Evolutionary conservation across 2,113 vertebrate genomes (phyloP).

Genomic region (Nematolebias whitei): DNA sequence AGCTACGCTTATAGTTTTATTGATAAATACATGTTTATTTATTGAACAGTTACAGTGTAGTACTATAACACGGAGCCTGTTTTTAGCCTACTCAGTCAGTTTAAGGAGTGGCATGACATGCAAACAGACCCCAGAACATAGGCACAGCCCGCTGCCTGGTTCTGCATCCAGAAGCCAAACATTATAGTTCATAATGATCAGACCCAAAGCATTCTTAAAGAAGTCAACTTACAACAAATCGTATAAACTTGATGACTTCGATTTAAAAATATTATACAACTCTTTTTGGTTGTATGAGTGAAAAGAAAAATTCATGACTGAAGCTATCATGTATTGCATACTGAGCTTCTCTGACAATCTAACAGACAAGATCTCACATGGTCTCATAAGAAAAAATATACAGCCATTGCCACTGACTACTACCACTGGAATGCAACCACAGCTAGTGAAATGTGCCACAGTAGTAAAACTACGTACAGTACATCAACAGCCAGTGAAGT

Average conservation of each 20-base stretch:
- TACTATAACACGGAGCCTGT: neutral
- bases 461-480: constrained; percentile 72
- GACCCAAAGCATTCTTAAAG: neutral
- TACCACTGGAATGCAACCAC: constrained; percentile 74
- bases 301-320: constrained; percentile 18
- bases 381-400: constrained; percentile 59
- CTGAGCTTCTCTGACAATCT: constrained; percentile 44
- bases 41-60: neutral
- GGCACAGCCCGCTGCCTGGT: neutral
- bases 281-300: constrained; percentile 1
- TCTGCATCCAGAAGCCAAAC: neutral
- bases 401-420: constrained; percentile 66
- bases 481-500: constrained; percentile 70
- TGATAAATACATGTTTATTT: constrained; percentile 31
- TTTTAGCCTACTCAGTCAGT: neutral
- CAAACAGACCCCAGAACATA: neutral
- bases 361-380: constrained; percentile 61
- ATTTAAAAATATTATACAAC: neutral
- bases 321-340: constrained; percentile 27
- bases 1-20: neutral
- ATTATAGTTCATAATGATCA: neutral
- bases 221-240: too few species aligned
- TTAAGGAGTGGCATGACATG: neutral
- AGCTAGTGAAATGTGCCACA: constrained; percentile 73
- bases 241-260: neutral